phyloP scores from a whole-genome alignment of 2,797 vertebrate species.

The Dendrocincla tyrannina region DNA sequence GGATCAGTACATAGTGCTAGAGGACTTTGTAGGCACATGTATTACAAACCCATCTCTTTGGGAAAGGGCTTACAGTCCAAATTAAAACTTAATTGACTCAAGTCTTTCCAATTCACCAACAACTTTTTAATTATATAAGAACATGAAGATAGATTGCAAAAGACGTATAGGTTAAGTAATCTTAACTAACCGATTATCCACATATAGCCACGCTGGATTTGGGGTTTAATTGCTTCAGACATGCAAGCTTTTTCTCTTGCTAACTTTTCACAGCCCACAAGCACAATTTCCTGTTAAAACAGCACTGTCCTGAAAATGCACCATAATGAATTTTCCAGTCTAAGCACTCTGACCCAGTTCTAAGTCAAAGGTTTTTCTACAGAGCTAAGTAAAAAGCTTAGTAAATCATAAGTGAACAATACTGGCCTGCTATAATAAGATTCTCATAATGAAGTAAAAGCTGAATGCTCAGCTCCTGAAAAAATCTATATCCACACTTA shows the following conservation, averaged over 20 bases:
- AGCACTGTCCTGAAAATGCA: background rate
- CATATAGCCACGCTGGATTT: background rate
- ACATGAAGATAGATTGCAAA: background rate
- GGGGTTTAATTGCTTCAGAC: slow-evolving; percentile 27
- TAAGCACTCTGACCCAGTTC: background rate
- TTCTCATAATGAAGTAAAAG: background rate
- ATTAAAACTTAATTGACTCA: background rate
- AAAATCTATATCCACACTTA: background rate
- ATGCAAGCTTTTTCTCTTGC: background rate
- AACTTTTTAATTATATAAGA: background rate
- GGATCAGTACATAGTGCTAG: background rate
- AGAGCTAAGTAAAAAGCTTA: background rate
- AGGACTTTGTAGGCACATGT: background rate
- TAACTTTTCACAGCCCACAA: slow-evolving; percentile 15
- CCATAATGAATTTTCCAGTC: slow-evolving; percentile 5
- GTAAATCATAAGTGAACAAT: background rate
- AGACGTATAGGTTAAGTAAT: background rate
- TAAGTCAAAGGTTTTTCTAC: background rate
- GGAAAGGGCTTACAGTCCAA: background rate
- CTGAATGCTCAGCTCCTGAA: background rate
- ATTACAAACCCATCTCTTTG: background rate
- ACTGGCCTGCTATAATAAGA: background rate
- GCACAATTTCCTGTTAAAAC: background rate
- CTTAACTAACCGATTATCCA: slow-evolving; percentile 6
- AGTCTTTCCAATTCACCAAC: background rate